These are phyloP conservation scores for Thunnus maccoyii DNA, from an alignment of 2,113 vertebrate genomes.

Conservation along the genomic window DNA sequence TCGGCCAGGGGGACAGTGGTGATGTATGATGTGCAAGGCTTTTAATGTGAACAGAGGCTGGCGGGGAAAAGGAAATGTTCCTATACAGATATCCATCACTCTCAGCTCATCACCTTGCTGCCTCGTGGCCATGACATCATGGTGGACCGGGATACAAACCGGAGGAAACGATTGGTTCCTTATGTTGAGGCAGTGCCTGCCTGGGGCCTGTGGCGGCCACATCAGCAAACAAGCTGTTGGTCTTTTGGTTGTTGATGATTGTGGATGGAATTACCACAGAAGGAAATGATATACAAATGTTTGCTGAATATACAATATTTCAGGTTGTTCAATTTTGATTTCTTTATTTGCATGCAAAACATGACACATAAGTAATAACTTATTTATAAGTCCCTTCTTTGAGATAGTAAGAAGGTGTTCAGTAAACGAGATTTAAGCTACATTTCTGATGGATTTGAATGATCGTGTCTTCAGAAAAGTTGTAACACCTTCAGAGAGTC, in stretches of 20 bases:
- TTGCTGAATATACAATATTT: constrained; percentile 17
- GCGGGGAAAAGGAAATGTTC: constrained; percentile 83
- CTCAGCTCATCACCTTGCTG: constrained; percentile 82
- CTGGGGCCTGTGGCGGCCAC: constrained; percentile 59
- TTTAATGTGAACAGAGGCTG: constrained; percentile 83
- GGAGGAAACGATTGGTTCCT: constrained; percentile 78
- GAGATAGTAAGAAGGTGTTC: too few species aligned
- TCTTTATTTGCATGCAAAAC: too few species aligned
- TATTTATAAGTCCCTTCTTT: too few species aligned
- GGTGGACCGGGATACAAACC: constrained; percentile 51
- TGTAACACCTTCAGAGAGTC: too few species aligned
- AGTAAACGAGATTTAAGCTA: too few species aligned
- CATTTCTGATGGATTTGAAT: too few species aligned
- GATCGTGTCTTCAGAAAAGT: too few species aligned
- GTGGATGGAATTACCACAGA: not conserved
- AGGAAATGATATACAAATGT: constrained; percentile 8
- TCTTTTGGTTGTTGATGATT: constrained; percentile 27
- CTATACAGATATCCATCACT: constrained; percentile 86
- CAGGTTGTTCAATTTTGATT: not conserved
- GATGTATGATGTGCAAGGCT: constrained; percentile 83
- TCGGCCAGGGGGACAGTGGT: constrained; percentile 61
- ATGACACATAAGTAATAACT: too few species aligned
- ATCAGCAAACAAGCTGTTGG: constrained; percentile 59
- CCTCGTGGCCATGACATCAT: constrained; percentile 81
- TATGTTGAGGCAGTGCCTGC: constrained; percentile 66